Evolutionary conservation across 2,113 vertebrate genomes (phyloP).

Genomic region (Corythornis cristatus): DNA sequence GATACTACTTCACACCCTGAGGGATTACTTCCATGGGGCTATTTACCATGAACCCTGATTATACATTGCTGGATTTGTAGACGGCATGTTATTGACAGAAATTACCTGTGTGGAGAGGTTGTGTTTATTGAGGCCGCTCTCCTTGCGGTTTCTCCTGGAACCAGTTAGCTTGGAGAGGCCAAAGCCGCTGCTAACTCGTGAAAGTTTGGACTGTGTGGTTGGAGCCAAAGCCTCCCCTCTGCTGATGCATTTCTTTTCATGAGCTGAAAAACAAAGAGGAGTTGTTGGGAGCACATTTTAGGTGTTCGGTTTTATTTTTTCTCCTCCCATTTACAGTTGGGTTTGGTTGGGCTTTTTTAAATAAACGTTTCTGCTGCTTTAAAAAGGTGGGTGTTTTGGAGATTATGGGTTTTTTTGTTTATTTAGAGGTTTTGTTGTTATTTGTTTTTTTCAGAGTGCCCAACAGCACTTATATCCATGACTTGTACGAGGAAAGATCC

Average conservation of each 20-base stretch:
- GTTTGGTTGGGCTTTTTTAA: background rate
- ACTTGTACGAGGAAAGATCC: background rate
- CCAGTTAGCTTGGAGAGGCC: slow-evolving; percentile 97
- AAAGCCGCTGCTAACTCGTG: slow-evolving; percentile 95
- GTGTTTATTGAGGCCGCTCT: slow-evolving; percentile 92
- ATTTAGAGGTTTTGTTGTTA: background rate
- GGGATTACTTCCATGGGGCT: background rate
- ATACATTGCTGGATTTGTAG: background rate
- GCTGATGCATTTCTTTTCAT: slow-evolving; percentile 96
- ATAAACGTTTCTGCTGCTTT: background rate
- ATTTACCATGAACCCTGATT: background rate
- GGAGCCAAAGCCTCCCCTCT: slow-evolving; percentile 90
- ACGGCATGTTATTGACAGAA: background rate
- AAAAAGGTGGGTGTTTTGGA: background rate
- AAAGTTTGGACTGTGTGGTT: slow-evolving; percentile 91
- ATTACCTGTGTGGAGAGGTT: slow-evolving; percentile 92
- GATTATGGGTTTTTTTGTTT: background rate
- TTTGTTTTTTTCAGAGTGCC: background rate
- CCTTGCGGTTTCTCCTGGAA: slow-evolving; percentile 91
- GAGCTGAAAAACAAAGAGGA: slow-evolving; percentile 74
- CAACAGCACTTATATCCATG: background rate
- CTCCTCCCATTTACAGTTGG: fast-evolving
- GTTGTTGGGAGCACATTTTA: background rate
- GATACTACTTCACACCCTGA: background rate
- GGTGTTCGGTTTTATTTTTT: too few species aligned